Base-by-base conservation (phyloP, 2,797 vertebrate genomes). In the Danio tinwini region DNA sequence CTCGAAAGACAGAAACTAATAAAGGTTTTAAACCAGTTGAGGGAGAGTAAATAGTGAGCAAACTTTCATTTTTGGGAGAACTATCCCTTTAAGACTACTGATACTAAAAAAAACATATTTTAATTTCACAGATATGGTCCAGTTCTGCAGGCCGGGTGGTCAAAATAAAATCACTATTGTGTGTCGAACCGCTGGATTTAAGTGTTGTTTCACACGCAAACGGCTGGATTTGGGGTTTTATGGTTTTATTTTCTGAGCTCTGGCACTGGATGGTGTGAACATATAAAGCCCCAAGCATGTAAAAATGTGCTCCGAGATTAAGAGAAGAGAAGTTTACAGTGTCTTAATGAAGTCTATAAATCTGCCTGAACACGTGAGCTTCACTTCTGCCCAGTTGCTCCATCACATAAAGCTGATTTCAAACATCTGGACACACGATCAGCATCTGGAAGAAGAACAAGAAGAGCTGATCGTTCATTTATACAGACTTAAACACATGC, bases 311-410 rank as follows among this genome's bases (percentile, higher is more conserved):
- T 67, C 67, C 59, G 12, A 83, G 58, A 64, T 77, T 74, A 80
- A 73, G 65, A 80, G 42, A 70, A 73, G 74, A 40, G 40, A 65
- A 11, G 58, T 85, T 81, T 77, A 79, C 73, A 70, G 55, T 49
- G 77, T 50, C 64, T 82, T 82, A 81, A 85, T 77, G 63, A 58
- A 76, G 49, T 64, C 74, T 77, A 71, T 83, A 83, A 77, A 78
- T 40, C 42, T 21, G 40, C n/a, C 65, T 16, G 37, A 71, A 40
- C 37, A 68, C 56, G 44, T 55, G 62, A 14, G 29, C n/a, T 69
- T 9, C 19, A 16, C 19, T 5, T 53, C 6, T 5, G 14, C 40
- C 29, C 4, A 4, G 29, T 37, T 45, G 5, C 29, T 9, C 11
- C n/a, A 19, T 56, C 52, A 39, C 8, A 47, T 19, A 47, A 58